phyloP scores from a whole-genome alignment of 2,797 vertebrate genomes.

The Hafferia zeledoni region DNA sequence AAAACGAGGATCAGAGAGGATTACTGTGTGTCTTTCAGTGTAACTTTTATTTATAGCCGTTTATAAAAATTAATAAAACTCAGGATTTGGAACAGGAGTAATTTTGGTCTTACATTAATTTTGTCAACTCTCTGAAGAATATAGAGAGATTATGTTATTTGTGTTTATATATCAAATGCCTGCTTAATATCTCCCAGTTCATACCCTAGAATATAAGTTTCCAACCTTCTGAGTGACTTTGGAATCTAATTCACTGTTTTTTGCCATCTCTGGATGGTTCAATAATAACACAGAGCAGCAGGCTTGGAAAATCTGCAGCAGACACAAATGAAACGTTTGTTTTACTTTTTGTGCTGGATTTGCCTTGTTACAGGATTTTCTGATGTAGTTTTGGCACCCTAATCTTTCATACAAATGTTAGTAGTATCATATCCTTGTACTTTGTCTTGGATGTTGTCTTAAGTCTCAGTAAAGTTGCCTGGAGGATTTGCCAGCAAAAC shows the following conservation, averaged over 20 bases:
- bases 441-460: conserved; percentile 40
- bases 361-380: conserved; percentile 58
- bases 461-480: conserved; percentile 16
- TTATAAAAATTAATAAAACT: conserved; percentile 77
- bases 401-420: conserved; percentile 48
- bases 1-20: conserved; percentile 65
- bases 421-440: not conserved
- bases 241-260: conserved; percentile 12
- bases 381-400: conserved; percentile 24
- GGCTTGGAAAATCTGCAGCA: conserved; percentile 6
- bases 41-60: conserved; percentile 70
- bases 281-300: not conserved
- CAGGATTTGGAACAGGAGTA: conserved; percentile 68
- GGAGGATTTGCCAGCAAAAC: conserved; percentile 51
- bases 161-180: conserved; percentile 65
- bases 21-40: conserved; percentile 61
- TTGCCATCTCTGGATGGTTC: not conserved
- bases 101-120: conserved; percentile 73
- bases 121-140: conserved; percentile 58
- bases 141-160: conserved; percentile 71
- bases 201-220: conserved; percentile 47
- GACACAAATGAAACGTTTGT: not conserved
- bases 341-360: conserved; percentile 42
- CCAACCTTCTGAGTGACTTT: not conserved
- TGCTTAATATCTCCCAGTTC: conserved; percentile 64